These are phyloP conservation scores for Brachionus rubens DNA, from an alignment of 1,140 invertebrate species.

Conservation along the genomic window DNA sequence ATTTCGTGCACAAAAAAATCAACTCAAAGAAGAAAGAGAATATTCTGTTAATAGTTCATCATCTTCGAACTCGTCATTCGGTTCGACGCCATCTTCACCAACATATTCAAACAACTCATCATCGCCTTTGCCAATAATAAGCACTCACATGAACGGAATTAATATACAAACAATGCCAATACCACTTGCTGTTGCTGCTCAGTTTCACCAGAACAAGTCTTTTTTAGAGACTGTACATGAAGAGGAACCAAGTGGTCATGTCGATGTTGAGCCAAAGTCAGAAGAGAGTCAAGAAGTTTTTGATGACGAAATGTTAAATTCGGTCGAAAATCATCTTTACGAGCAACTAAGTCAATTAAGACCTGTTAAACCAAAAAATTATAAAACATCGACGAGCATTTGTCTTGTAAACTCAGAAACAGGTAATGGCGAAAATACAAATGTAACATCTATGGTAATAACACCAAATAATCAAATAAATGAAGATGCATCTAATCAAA, in stretches of 20 bases:
- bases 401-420: background rate
- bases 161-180: slow-evolving; percentile 38
- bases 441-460: slow-evolving; percentile 28
- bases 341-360: slow-evolving; percentile 35
- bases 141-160: background rate
- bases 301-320: background rate
- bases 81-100: slow-evolving; percentile 19
- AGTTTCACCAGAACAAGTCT: slow-evolving; percentile 1
- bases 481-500: background rate
- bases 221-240: slow-evolving; percentile 31
- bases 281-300: background rate
- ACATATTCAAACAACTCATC: background rate
- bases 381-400: slow-evolving; percentile 17
- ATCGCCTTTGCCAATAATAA: background rate
- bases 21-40: slow-evolving; percentile 12
- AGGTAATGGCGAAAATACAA: background rate
- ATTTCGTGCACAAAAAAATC: background rate
- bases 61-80: slow-evolving; percentile 17
- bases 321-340: slow-evolving; percentile 23
- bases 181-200: background rate
- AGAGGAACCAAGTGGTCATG: slow-evolving; percentile 9
- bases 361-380: slow-evolving; percentile 22
- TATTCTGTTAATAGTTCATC: slow-evolving; percentile 7
- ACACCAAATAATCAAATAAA: background rate
- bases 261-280: background rate